These are phyloP conservation scores for Xiphophorus maculatus DNA, from an alignment of 2,113 vertebrate genomes.

Conservation along the genomic window DNA sequence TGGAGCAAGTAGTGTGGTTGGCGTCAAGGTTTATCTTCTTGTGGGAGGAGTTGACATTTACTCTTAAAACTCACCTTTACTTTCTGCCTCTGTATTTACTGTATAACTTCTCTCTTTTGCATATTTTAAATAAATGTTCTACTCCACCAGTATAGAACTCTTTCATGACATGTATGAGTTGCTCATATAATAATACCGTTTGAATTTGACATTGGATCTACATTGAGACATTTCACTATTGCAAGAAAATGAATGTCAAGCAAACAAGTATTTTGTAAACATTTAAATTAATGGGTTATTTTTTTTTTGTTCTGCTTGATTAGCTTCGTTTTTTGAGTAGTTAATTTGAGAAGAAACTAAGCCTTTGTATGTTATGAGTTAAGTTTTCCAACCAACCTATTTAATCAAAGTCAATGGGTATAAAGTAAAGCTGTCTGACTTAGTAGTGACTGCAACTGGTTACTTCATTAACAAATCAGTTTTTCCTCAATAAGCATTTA, in stretches of 20 bases:
- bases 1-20: slow-evolving; percentile 41
- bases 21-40: slow-evolving; percentile 60
- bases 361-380: slow-evolving; percentile 66
- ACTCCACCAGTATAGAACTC: slow-evolving; percentile 25
- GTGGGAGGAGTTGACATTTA: slow-evolving; percentile 73
- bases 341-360: slow-evolving; percentile 76
- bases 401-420: too few species aligned
- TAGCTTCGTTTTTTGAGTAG: slow-evolving; percentile 80
- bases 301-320: slow-evolving; percentile 72
- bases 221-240: slow-evolving; percentile 13
- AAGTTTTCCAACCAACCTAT: slow-evolving; percentile 47
- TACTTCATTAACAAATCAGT: too few species aligned
- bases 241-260: slow-evolving; percentile 26
- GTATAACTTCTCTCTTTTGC: slow-evolving; percentile 61
- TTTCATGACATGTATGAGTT: slow-evolving; percentile 40
- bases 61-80: slow-evolving; percentile 75
- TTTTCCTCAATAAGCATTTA: too few species aligned
- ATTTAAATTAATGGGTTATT: slow-evolving; percentile 67
- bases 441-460: too few species aligned
- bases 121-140: slow-evolving; percentile 52
- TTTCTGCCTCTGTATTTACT: slow-evolving; percentile 68
- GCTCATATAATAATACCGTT: slow-evolving; percentile 18
- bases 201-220: slow-evolving; percentile 32
- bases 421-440: too few species aligned
- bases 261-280: slow-evolving; percentile 57